A percentile compares a stretch with the other conserved stretches of the same genome.
These are phyloP conservation scores for Diachasma alloeum DNA, from an alignment of 1,140 invertebrate species.

Conservation along the genomic window DNA sequence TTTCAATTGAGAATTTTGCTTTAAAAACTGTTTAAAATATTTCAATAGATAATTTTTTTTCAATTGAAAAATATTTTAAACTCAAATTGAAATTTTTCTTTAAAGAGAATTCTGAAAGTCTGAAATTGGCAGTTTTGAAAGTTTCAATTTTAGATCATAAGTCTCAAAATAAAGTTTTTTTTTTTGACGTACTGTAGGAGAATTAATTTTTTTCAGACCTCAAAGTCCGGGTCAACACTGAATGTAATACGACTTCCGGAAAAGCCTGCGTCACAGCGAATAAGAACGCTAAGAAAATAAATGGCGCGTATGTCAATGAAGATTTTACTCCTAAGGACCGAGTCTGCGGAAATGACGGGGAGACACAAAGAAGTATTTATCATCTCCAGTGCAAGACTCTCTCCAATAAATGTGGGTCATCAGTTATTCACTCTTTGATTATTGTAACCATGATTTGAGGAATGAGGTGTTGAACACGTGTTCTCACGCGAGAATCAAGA, in stretches of 20 bases:
- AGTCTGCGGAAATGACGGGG: slow-evolving; percentile 52
- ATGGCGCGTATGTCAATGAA: slow-evolving; percentile 23
- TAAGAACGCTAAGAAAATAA: slow-evolving; percentile 31
- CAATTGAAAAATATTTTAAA: no score
- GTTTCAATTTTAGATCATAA: no score
- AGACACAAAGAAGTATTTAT: slow-evolving; percentile 45
- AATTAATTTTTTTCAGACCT: slow-evolving; percentile 34
- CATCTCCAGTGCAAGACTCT: slow-evolving; percentile 47
- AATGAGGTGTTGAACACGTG: no score
- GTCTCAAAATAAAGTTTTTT: not conserved
- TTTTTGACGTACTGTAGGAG: not conserved
- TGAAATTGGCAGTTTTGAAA: no score
- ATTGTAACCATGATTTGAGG: not conserved
- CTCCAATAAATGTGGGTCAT: slow-evolving; percentile 44
- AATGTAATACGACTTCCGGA: slow-evolving; percentile 41
- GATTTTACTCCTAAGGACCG: slow-evolving; percentile 17
- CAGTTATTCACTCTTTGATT: not conserved
- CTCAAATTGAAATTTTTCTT: no score
- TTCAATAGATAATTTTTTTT: no score
- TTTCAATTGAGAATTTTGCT: no score
- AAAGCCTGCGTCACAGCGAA: slow-evolving; percentile 39
- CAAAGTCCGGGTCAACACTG: slow-evolving; percentile 35
- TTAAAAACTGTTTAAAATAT: no score
- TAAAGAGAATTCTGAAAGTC: no score
- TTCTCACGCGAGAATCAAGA: no score